Conservation (phyloP, 2,113 vertebrate species). For the Thinocorus orbignyianus region DNA sequence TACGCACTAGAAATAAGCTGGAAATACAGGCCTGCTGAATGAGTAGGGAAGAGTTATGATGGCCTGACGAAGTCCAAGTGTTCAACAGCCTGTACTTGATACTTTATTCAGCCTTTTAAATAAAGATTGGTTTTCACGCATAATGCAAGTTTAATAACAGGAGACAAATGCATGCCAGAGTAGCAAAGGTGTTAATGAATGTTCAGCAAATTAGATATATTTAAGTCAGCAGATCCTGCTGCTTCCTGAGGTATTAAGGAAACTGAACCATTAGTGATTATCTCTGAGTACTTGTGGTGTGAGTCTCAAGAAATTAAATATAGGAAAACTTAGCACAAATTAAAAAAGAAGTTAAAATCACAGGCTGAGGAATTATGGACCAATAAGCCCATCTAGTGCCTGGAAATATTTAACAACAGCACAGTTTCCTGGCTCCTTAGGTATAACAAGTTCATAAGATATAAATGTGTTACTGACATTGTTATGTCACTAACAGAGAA, state of each 20-base stretch:
- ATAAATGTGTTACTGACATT: background rate
- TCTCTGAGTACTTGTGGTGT: background rate
- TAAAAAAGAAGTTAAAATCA: background rate
- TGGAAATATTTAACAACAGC: background rate
- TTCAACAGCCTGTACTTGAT: background rate
- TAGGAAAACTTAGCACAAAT: background rate
- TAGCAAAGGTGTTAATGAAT: background rate
- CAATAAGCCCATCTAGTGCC: background rate
- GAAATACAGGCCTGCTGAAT: background rate
- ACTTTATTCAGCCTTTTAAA: background rate
- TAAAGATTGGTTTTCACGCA: background rate
- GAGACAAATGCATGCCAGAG: background rate
- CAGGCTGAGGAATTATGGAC: background rate
- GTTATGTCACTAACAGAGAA: background rate
- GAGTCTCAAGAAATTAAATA: background rate
- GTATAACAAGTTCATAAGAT: background rate
- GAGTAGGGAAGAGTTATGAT: background rate
- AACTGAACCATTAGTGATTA: background rate
- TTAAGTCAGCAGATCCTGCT: background rate
- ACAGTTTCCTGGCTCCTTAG: background rate
- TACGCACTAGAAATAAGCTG: background rate
- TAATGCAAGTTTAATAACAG: background rate
- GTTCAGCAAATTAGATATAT: background rate
- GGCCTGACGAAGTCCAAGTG: rapidly evolving
- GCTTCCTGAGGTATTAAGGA: background rate